Conservation (phyloP, 2,113 vertebrate species). For the Chitala chitala region DNA sequence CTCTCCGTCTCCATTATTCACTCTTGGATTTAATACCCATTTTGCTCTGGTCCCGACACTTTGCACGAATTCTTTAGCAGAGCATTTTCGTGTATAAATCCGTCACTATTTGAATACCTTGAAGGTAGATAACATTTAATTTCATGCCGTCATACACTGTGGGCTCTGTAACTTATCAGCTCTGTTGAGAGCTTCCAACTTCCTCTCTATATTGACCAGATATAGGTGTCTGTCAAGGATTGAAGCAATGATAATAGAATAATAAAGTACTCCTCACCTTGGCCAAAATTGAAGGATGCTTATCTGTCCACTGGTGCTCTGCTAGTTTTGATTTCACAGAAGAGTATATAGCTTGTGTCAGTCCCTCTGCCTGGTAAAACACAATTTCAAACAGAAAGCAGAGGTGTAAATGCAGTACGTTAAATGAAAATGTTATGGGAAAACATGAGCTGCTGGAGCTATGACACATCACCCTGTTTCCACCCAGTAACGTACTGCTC, state of each 20-base stretch:
- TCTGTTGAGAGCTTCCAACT: not conserved
- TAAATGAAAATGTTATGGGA: not conserved
- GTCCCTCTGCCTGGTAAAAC: conserved; percentile 51
- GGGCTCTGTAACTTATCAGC: too few relatives aligned
- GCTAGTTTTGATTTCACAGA: conserved; percentile 52
- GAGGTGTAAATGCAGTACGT: too few relatives aligned
- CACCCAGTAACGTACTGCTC: too few relatives aligned
- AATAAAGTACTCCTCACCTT: conserved; percentile 45
- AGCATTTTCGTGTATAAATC: too few relatives aligned
- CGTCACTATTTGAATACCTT: too few relatives aligned
- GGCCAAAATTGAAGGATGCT: conserved; percentile 39
- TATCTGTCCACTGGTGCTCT: conserved; percentile 49
- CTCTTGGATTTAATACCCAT: not conserved
- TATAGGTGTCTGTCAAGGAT: conserved; percentile 3
- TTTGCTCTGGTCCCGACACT: too few relatives aligned
- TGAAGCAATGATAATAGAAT: conserved; percentile 5
- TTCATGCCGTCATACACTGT: too few relatives aligned
- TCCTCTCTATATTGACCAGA: not conserved
- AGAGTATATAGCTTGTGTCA: conserved; percentile 51
- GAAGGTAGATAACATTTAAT: too few relatives aligned
- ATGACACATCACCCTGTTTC: too few relatives aligned
- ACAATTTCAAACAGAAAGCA: not conserved
- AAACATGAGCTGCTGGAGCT: too few relatives aligned
- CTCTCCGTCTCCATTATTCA: not conserved
- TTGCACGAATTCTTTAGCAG: too few relatives aligned